phyloP scores from a whole-genome alignment of 2,797 vertebrate species.

The Momotus momota region DNA sequence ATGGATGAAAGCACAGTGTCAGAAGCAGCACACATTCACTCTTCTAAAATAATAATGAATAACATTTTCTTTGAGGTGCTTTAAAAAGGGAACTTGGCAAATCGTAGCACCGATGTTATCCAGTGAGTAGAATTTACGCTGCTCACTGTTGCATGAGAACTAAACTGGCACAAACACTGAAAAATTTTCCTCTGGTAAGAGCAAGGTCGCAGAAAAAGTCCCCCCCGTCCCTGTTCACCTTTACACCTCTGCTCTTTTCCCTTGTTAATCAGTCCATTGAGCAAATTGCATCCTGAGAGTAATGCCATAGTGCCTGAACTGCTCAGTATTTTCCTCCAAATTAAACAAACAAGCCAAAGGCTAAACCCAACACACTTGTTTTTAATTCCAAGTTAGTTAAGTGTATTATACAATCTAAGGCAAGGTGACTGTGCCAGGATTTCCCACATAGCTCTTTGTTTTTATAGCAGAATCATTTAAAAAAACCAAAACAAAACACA shows the following conservation, averaged over 20 bases:
- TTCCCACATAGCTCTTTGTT: not conserved
- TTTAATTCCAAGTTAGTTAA: slow-evolving; percentile 49
- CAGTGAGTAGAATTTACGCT: not conserved
- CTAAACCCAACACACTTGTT: not conserved
- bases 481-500: not conserved
- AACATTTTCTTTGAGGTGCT: slow-evolving; percentile 30
- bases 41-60: not conserved
- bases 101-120: not conserved
- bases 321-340: not conserved
- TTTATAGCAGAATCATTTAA: not conserved
- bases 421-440: not conserved
- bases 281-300: not conserved
- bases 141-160: slow-evolving; percentile 13
- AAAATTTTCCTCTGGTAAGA: slow-evolving; percentile 16
- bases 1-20: not conserved
- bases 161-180: not conserved
- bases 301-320: not conserved
- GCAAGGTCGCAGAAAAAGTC: not conserved
- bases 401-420: slow-evolving; percentile 24
- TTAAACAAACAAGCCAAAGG: not conserved
- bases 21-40: not conserved
- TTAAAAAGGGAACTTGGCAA: slow-evolving; percentile 40
- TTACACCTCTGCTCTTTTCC: not conserved
- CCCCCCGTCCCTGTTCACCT: not conserved
- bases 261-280: not conserved